phyloP scores from a whole-genome alignment of 2,797 vertebrate species.

The Poeciliopsis paucimaculata region DNA sequence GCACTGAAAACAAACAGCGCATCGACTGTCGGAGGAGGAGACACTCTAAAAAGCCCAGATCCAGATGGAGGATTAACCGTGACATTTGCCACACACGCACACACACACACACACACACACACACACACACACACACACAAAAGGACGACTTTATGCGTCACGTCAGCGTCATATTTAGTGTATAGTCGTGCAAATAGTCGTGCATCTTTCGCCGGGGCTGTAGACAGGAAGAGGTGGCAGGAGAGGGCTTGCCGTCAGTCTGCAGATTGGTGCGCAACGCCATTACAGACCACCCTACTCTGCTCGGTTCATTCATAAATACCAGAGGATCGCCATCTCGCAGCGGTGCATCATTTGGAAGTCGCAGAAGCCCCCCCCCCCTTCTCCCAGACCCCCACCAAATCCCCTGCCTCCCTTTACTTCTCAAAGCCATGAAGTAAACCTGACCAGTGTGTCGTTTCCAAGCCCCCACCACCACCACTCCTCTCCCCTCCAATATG shows the following conservation, averaged over 20 bases:
- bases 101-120: constrained; percentile 1
- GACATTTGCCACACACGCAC: constrained; percentile 48
- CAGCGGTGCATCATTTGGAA: constrained; percentile 70
- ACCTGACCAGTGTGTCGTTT: constrained; percentile 48
- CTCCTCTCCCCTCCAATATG: constrained; percentile 64
- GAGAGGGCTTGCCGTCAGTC: constrained; percentile 41
- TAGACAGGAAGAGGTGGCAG: constrained; percentile 43
- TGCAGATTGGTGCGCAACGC: constrained; percentile 73
- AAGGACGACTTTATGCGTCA: constrained; percentile 69
- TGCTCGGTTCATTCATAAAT: constrained; percentile 83
- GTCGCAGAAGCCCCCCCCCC: constrained; percentile 40
- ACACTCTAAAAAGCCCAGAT: constrained; percentile 22
- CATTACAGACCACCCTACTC: constrained; percentile 73
- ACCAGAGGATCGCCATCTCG: constrained; percentile 78
- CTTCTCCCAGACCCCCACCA: not conserved
- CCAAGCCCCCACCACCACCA: constrained; percentile 1
- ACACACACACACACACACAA: constrained; percentile 27
- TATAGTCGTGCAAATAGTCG: constrained; percentile 48
- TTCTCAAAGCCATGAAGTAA: constrained; percentile 70
- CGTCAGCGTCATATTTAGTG: constrained; percentile 62
- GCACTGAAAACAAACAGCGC: constrained; percentile 36
- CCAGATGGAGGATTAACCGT: constrained; percentile 72
- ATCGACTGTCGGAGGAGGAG: constrained; percentile 27
- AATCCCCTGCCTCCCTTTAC: constrained; percentile 21
- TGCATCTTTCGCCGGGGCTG: constrained; percentile 25